phyloP scores from a whole-genome alignment of 2,888 invertebrate genomes.

The Poecilus cupreus region DNA sequence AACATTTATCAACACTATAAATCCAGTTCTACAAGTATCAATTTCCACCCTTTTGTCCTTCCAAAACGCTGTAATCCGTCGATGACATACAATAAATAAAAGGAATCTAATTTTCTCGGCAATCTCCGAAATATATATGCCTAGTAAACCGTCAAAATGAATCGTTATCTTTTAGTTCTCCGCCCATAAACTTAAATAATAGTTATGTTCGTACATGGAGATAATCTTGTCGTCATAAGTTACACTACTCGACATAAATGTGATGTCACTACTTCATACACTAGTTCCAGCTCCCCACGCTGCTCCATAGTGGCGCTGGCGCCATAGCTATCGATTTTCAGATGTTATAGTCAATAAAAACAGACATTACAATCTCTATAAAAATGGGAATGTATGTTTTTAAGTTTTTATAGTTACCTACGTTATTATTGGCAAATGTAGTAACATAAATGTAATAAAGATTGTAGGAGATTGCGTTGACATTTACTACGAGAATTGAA shows the following conservation, averaged over 20 bases:
- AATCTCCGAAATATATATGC: not conserved
- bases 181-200: slow-evolving; percentile 24
- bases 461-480: not conserved
- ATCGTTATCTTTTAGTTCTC: not conserved
- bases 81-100: slow-evolving; percentile 6
- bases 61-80: not conserved
- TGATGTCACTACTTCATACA: slow-evolving; percentile 1
- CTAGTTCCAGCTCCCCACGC: not conserved
- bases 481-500: slow-evolving; percentile 1
- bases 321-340: slow-evolving; percentile 41
- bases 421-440: slow-evolving; percentile 32
- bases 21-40: too few relatives aligned
- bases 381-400: slow-evolving; percentile 40
- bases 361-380: slow-evolving; percentile 40
- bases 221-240: slow-evolving; percentile 36
- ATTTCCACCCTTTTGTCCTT: too few relatives aligned
- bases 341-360: slow-evolving; percentile 42
- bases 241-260: slow-evolving; percentile 19
- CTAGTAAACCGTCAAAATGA: not conserved
- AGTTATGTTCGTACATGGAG: slow-evolving; percentile 7
- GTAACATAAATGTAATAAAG: not conserved
- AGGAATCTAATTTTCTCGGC: not conserved
- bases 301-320: slow-evolving; percentile 1
- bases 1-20: too few relatives aligned
- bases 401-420: slow-evolving; percentile 36